Evolutionary conservation across 2,113 vertebrate species (phyloP), one percentile per base, ranked within the genome.

Genomic region (Myiagra hebetior): DNA sequence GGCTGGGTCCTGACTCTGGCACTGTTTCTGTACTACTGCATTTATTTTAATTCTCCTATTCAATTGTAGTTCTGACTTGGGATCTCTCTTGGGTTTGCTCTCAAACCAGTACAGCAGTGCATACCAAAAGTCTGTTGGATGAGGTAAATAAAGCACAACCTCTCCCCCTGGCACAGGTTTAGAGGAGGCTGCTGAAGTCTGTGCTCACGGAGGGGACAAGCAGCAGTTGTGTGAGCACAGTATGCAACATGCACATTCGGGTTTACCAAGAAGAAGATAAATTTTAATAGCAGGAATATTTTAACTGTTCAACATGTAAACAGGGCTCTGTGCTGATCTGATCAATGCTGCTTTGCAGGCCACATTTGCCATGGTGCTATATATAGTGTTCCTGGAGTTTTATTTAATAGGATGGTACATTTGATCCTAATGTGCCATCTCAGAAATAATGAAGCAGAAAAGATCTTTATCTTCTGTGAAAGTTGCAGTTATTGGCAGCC

Each of bases 401-500:
- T 96, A 97, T 97, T 97, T 97, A 98, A 98, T 98, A 96, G 97
- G 96, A 97, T 2, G 88, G 90, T 97, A 96, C 96, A 97, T 98
- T 97, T 97, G 97, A 96, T 98, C 91, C 94, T 98, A 97, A 98
- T 97, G 96, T 96, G 95, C 95, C 97, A 97, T 97, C 95, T 97
- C 97, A 97, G 93, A 96, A 97, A 97, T 97, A 97, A 98, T 98
- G 97, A 98, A 98, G 97, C 97, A 97, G 94, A 97, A 97, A 96
- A 97, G 97, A 97, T 97, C 95, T 98, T 97, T 97, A 97, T 98
- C 97, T 97, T 95, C 96, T 97, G 87, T 97, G 97, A 97, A 98
- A 97, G 94, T 97, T 95, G 96, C 97, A 94, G 94, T 97, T 98
- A 98, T 98, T 98, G 97, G 97, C 97, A 97, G 90, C 91, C 92